These are phyloP conservation scores for Meriones psammophilus DNA, from an alignment of 2,797 vertebrate species.

Conservation along the genomic window DNA sequence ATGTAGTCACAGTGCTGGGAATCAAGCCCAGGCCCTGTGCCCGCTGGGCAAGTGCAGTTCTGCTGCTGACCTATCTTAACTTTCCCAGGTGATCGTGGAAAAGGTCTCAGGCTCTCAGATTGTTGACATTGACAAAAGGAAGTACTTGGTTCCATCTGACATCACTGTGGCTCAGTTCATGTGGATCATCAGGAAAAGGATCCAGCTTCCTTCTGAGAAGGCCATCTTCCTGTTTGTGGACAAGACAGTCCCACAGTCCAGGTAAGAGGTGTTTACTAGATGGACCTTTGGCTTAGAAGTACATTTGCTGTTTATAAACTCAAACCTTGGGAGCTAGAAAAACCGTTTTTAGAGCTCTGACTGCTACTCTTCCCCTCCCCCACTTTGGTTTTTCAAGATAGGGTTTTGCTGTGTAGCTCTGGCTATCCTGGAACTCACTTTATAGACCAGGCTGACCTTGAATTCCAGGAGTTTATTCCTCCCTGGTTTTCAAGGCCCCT, in stretches of 20 bases:
- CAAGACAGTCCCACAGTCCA: conserved; percentile 99
- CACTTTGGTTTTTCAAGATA: not conserved
- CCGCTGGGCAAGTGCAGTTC: not conserved
- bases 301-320: conserved; percentile 4
- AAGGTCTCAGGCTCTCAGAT: conserved; percentile 99
- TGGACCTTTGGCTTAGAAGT: not conserved
- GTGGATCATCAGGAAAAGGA: conserved; percentile 99
- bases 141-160: conserved; percentile 99
- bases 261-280: conserved; percentile 89
- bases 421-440: not conserved
- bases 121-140: conserved; percentile 98
- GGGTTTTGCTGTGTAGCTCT: not conserved
- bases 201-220: conserved; percentile 99
- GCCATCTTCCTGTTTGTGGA: conserved; percentile 99
- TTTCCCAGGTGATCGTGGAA: conserved; percentile 96
- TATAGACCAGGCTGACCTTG: not conserved
- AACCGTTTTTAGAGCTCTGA: not conserved
- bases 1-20: not conserved
- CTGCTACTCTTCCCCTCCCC: not conserved
- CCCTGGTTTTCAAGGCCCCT: too few relatives aligned
- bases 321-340: conserved; percentile 23
- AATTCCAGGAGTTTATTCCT: not conserved
- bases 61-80: conserved; percentile 39
- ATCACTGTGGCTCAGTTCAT: conserved; percentile 99
- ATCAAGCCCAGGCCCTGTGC: not conserved